Conservation (phyloP, 2,888 invertebrate genomes). For the Yponomeuta cagnagella region DNA sequence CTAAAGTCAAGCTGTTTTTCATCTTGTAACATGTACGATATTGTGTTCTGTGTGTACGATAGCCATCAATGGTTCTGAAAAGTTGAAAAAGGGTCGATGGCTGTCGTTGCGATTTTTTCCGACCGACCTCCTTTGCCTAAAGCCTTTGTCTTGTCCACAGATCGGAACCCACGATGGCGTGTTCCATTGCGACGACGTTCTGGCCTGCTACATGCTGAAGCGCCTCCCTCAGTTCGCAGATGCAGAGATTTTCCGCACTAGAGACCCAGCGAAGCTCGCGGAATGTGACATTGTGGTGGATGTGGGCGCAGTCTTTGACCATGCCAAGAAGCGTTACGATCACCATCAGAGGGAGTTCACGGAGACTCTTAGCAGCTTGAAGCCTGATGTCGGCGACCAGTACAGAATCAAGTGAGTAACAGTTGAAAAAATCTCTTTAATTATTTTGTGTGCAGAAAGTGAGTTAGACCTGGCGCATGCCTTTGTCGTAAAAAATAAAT, state of each 20-base stretch:
- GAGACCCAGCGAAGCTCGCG: constrained; percentile 78
- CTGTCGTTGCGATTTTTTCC: too few species aligned
- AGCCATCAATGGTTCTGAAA: too few species aligned
- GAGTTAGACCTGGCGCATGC: too few species aligned
- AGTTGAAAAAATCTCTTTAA: neutral
- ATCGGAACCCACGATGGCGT: constrained; percentile 88
- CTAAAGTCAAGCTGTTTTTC: too few species aligned
- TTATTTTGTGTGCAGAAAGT: neutral
- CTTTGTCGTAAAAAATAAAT: too few species aligned
- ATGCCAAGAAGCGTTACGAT: constrained; percentile 86
- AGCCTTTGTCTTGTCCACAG: constrained; percentile 30
- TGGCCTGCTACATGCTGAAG: constrained; percentile 95
- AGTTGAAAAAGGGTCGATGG: too few species aligned
- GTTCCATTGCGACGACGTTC: constrained; percentile 95
- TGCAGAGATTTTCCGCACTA: constrained; percentile 85
- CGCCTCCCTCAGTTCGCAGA: constrained; percentile 85
- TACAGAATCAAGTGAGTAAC: constrained; percentile 74
- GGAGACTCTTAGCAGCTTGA: constrained; percentile 79
- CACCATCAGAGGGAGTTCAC: constrained; percentile 93
- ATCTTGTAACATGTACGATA: too few species aligned
- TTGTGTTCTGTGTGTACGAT: too few species aligned
- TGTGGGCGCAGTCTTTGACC: constrained; percentile 92
- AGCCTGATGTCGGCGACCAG: constrained; percentile 75
- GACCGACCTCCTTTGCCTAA: too few species aligned
- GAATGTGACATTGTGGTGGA: constrained; percentile 96